Conservation (phyloP, 23 tunicate species). For the Phallusia fumigata region DNA sequence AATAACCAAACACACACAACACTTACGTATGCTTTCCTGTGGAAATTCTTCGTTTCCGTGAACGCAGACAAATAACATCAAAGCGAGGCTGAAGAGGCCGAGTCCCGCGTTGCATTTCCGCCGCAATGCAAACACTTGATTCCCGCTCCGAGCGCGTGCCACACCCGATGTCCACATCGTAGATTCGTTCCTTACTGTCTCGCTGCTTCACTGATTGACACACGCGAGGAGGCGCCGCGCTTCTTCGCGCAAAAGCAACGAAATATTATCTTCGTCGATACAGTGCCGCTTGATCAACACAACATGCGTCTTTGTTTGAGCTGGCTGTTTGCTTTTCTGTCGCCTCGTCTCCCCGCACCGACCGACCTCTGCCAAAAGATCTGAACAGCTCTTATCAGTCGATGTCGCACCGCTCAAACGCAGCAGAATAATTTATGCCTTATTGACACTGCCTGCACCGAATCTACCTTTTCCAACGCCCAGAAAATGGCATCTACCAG, state of each 20-base stretch:
- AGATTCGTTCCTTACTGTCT: not conserved
- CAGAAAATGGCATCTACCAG: too few species aligned
- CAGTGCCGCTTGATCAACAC: slow-evolving; percentile 5
- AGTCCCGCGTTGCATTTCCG: not conserved
- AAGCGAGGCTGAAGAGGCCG: not conserved
- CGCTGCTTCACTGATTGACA: not conserved
- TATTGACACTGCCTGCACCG: not conserved
- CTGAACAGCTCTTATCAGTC: not conserved
- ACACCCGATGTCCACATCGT: slow-evolving; percentile 9
- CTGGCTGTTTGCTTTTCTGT: not conserved
- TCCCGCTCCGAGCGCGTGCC: not conserved
- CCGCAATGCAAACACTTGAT: slow-evolving; percentile 1
- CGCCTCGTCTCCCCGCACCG: not conserved
- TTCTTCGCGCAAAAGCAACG: slow-evolving; percentile 2
- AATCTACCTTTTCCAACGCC: too few species aligned
- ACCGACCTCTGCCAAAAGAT: too few species aligned
- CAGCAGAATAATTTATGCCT: not conserved
- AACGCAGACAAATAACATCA: not conserved
- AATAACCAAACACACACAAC: not conserved
- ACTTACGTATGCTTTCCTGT: not conserved
- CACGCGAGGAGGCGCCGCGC: not conserved
- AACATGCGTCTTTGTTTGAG: slow-evolving; percentile 5
- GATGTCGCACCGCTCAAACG: not conserved
- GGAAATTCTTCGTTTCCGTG: not conserved
- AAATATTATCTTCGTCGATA: slow-evolving; percentile 11